Evolutionary conservation across 2,888 invertebrate species (phyloP).

Genomic region (Icerya purchasi): DNA sequence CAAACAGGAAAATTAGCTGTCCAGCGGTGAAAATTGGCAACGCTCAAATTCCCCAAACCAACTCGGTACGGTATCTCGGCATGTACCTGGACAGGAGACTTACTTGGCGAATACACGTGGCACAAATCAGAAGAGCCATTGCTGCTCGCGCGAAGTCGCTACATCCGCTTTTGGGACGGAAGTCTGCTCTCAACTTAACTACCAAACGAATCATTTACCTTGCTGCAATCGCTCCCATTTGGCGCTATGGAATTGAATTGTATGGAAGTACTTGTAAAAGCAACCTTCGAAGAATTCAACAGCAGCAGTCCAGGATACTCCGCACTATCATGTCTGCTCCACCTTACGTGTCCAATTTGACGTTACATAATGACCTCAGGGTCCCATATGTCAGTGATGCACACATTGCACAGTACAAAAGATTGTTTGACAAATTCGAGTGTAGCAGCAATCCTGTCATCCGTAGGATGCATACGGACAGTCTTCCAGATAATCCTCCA

Average conservation of each 20-base stretch:
- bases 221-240: neutral
- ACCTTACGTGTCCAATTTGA: neutral
- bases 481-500: neutral
- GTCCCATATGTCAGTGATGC: too few relatives aligned
- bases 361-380: neutral
- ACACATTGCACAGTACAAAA: neutral
- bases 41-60: too few relatives aligned
- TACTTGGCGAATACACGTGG: neutral
- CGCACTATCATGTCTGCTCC: neutral
- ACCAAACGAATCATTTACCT: neutral
- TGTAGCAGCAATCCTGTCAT: neutral
- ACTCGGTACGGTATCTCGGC: too few relatives aligned
- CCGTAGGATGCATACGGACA: neutral
- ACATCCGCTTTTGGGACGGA: neutral
- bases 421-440: neutral
- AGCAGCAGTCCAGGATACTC: too few relatives aligned
- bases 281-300: neutral
- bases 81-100: neutral
- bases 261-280: neutral
- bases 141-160: neutral
- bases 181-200: neutral
- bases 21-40: too few relatives aligned
- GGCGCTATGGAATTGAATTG: neutral
- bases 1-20: too few relatives aligned
- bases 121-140: neutral